Conservation (phyloP, 2,797 vertebrate species). For the Gymnodraco acuticeps region DNA sequence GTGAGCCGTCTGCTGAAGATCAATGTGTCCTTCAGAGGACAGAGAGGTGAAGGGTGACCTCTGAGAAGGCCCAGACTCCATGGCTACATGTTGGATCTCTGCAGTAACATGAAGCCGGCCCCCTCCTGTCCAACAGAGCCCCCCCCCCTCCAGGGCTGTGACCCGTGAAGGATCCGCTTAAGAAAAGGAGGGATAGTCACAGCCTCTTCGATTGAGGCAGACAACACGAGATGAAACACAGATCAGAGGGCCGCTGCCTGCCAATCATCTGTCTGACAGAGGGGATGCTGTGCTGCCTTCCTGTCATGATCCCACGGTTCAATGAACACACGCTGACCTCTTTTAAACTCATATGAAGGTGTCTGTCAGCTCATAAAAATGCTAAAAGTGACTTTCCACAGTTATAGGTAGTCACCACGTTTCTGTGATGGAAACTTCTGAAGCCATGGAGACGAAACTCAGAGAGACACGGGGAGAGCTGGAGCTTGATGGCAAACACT, state of each 20-base stretch:
- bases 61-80: constrained; percentile 18
- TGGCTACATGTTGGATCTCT: constrained; percentile 20
- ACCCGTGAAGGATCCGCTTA: constrained; percentile 22
- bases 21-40: constrained; percentile 33
- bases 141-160: constrained; percentile 1
- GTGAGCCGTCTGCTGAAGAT: constrained; percentile 28
- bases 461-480: too few species aligned
- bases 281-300: background rate
- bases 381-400: too few species aligned
- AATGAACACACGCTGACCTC: background rate
- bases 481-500: too few species aligned
- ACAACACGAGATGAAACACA: background rate
- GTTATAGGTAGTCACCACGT: too few species aligned
- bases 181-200: constrained; percentile 19
- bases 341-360: background rate
- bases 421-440: too few species aligned
- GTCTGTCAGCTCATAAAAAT: too few species aligned
- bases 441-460: too few species aligned
- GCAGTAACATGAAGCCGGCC: constrained; percentile 27
- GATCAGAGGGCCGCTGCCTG: background rate
- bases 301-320: background rate
- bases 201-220: background rate
- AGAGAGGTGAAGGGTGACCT: constrained; percentile 5
- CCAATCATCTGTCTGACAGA: constrained; percentile 7
- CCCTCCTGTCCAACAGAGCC: constrained; percentile 1